Conservation (phyloP, 2,797 vertebrate species). For the Gambelia wislizenii region DNA sequence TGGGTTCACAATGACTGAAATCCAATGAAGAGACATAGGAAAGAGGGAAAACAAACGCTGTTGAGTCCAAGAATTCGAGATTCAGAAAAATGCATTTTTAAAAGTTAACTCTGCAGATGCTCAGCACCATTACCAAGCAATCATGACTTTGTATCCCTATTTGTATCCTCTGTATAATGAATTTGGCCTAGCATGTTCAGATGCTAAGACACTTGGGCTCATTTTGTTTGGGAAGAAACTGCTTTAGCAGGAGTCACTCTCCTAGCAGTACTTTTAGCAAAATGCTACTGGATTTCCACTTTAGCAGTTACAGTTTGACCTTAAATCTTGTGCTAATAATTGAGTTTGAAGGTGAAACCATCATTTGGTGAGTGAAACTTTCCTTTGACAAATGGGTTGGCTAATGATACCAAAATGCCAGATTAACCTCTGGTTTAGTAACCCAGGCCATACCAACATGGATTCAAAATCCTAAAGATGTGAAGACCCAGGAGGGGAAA, state of each 20-base stretch:
- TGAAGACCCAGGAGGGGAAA: too few relatives aligned
- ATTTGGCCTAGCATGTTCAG: not conserved
- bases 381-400: too few relatives aligned
- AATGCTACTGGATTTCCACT: too few relatives aligned
- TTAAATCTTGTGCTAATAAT: too few relatives aligned
- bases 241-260: not conserved
- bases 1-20: conserved; percentile 62
- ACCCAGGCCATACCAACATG: not conserved
- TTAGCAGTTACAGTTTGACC: too few relatives aligned
- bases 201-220: not conserved
- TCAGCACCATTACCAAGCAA: not conserved
- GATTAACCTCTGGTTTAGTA: not conserved
- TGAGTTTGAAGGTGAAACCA: too few relatives aligned
- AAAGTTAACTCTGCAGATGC: conserved; percentile 5
- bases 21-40: conserved; percentile 71
- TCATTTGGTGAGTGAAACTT: too few relatives aligned
- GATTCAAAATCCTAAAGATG: not conserved
- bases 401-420: too few relatives aligned
- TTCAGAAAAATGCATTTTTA: not conserved
- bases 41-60: conserved; percentile 70
- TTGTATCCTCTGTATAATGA: too few relatives aligned
- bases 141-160: not conserved
- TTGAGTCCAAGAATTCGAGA: conserved; percentile 81
- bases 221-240: not conserved
- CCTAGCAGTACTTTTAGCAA: too few relatives aligned